Evolutionary conservation across 2,113 vertebrate genomes (phyloP), one percentile per base, ranked within the genome.

Genomic region (Corydoras maculifer): DNA sequence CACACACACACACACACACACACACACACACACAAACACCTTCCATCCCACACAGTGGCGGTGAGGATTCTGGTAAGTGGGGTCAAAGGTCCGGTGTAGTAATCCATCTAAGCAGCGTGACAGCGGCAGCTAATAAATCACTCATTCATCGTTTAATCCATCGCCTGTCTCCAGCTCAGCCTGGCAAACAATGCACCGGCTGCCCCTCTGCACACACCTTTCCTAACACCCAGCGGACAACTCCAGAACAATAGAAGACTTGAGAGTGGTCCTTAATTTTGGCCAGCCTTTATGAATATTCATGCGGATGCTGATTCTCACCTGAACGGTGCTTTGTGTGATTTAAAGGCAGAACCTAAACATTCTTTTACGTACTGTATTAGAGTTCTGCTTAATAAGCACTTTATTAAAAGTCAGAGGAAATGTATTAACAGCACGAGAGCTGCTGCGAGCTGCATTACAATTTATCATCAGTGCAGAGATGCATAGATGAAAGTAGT

Each of bases 121-220:
- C 87, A 89, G 87, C 85, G 77, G 87, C 83, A 88, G 88, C 88
- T 89, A 91, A 91, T 91, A 91, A 90, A 90, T 91, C 90, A 91
- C 87, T 88, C 89, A 90, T 91, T 91, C 90, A 90, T 89, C 82
- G 81, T 90, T 90, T 88, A 90, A 90, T 90, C 88, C 87, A 88
- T 88, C 81, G 86, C 84, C 82, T 86, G 86, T 88, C 84, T 76
- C 81, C 79, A 83, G 68, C 81, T 80, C 83, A 84, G 82, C 82
- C 83, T 80, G 58, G 79, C 82, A 88, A 88, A 87, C 87, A 87
- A 86, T 83, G 70, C 81, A 70, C 62, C 70, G 75, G 68, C 53
- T 76, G 78, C 67, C 72, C 59, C 75, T 66, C 64, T 60, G 86
- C 6, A 50, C 71, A 68, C 72, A 75, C 78, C 79, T 75, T 75